Evolutionary conservation across 2,113 vertebrate genomes (phyloP), one percentile per base, ranked within the genome.

Genomic region (Cisticola juncidis): DNA sequence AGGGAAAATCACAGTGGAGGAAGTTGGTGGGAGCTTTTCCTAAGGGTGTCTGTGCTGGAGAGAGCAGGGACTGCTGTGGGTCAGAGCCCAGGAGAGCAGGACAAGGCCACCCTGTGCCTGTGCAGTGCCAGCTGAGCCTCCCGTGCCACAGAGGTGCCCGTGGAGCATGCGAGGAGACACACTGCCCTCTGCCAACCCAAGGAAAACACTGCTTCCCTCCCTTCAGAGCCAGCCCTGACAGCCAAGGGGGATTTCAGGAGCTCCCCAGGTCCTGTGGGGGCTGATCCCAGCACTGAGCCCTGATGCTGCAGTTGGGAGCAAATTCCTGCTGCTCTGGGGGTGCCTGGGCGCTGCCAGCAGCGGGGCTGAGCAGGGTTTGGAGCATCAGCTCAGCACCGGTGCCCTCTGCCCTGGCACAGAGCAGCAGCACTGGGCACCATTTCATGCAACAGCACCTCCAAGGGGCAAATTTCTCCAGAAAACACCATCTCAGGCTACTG

Each of bases 51-150:
- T 60, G 71, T 51, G 79, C 60, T 8, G 0, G 35, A 25, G 54
- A 77, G n/a, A 0, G 0, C 2, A 0, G 0, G 17, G 45, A 14
- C 15, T 66, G 5, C 28, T 5, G 58, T 36, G 61, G 84, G 20
- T 94, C 31, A 21, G 69, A 81, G 1, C 8, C 44, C 51, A n/a
- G 66, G 80, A 3, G 6, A 36, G 62, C 33, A 42, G 38, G 81
- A 29, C 2, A 2, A 7, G 25, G 1, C 8, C 16, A 9, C 21
- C 1, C 18, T 0, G 29, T 16, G 33, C 20, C 28, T n/a, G n/a
- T 36, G 26, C 25, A 0, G 2, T 60, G 28, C 28, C 12, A 31
- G 60, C 24, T 12, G 61, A 31, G 40, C 29, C 35, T 40, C 20
- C 74, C 28, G 70, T 61, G 60, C 12, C 66, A 21, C 50, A 6